Evolutionary conservation across 2,888 invertebrate species (phyloP), one percentile per base, ranked within the genome.

Genomic region (Stramonita haemastoma): DNA sequence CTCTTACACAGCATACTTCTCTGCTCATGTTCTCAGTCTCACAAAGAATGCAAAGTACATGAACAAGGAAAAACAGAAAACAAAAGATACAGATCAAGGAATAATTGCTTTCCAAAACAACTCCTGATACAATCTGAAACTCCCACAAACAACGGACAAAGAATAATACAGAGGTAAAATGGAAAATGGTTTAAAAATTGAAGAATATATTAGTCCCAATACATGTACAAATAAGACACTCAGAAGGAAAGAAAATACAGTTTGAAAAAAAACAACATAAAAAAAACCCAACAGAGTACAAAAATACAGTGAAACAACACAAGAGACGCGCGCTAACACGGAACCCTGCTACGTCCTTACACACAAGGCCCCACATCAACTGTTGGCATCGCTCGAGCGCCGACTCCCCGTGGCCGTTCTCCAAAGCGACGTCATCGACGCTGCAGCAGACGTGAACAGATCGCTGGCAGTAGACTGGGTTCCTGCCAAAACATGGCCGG

Each of bases 361-460:
- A 86, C 57, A 29, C 56, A 56, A 73, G 73, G 73, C 66, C 87
- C 60, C n/a, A 60, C 57, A 79, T 90, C 89, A 90, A 87, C 88
- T 90, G 60, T 85, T 56, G 56, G 87, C 89, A 87, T 88, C 83
- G 32, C 46, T 36, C 26, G 81, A 22, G 46, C 29, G 81, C 11
- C 88, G 90, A 87, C 89, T 79, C 17, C 87, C 88, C 29, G 91
- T 90, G 57, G 90, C 90, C 34, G 91, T 90, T 84, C 93, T 97
- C 97, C 98, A 98, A 94, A 98, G 97, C 90, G 98, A 98, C 84
- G 97, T 97, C 92, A 98, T 97, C 92, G 98, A 97, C 90, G 98
- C 98, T 88, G 98, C 98, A 56, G 98, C 98, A 93, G 98, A 98
- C 90, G 97, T 97, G 93, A 98, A 97, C 36, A 98, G 97, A 88